Evolutionary conservation across 2,113 vertebrate species (phyloP).

Genomic region (Hucho hucho): DNA sequence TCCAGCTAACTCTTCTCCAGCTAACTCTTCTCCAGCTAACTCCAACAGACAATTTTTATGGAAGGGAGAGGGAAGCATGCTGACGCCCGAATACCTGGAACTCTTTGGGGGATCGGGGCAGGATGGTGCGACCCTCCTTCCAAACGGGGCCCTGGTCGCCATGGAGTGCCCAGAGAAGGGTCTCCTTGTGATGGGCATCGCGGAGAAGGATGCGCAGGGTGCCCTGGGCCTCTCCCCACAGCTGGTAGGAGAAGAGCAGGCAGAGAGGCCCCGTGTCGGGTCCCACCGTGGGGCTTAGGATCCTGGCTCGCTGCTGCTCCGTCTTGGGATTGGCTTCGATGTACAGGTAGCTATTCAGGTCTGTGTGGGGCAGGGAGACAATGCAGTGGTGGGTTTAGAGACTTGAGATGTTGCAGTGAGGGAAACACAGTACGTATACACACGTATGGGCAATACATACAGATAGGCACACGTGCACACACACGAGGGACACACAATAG

Average conservation of each 20-base stretch:
- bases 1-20: not conserved
- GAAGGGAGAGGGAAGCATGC: not conserved
- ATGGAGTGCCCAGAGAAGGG: slow-evolving; percentile 84
- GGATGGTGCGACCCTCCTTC: slow-evolving; percentile 89
- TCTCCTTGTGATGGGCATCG: slow-evolving; percentile 82
- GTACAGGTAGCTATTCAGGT: slow-evolving; percentile 81
- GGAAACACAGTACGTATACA: not conserved
- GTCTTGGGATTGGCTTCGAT: slow-evolving; percentile 80
- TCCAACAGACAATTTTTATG: not conserved
- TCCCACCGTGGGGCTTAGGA: slow-evolving; percentile 83
- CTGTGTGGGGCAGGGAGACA: slow-evolving; percentile 55
- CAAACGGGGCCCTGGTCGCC: slow-evolving; percentile 87
- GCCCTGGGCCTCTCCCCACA: slow-evolving; percentile 79
- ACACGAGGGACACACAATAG: slow-evolving; percentile 30
- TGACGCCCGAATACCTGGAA: slow-evolving; percentile 77
- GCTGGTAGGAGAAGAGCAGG: slow-evolving; percentile 91
- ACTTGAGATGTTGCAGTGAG: not conserved
- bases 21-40: not conserved
- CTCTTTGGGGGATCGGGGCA: slow-evolving; percentile 87
- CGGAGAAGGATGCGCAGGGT: slow-evolving; percentile 81
- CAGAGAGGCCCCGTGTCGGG: slow-evolving; percentile 85
- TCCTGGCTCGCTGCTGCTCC: slow-evolving; percentile 80
- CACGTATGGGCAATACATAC: not conserved
- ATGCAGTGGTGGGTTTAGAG: not conserved
- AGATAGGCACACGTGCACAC: slow-evolving; percentile 5